Conservation (phyloP, 2,888 invertebrate species). For the Tipula vernalis region DNA sequence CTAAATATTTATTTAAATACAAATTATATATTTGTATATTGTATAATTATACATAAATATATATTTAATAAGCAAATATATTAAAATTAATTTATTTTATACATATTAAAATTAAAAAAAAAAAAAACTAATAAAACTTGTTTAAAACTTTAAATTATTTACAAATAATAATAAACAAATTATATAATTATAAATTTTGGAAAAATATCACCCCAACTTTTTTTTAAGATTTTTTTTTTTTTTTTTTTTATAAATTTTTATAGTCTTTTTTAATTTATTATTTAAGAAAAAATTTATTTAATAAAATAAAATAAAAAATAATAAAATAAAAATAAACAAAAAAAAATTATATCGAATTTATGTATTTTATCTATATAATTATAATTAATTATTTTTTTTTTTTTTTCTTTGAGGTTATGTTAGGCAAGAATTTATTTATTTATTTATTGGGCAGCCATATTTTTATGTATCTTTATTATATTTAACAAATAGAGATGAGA, state of each 20-base stretch:
- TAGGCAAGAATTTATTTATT: conserved; percentile 4
- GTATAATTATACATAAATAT: neutral
- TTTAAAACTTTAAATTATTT: neutral
- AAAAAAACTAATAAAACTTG: neutral
- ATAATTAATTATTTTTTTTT: neutral
- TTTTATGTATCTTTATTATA: neutral
- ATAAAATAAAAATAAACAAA: neutral
- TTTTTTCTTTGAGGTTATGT: neutral
- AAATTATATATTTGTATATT: neutral
- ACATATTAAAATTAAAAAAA: neutral
- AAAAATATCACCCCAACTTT: conserved; percentile 4
- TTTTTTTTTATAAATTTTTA: neutral
- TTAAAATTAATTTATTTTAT: neutral
- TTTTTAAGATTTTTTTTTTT: neutral
- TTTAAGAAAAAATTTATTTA: neutral
- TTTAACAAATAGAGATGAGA: conserved; percentile 4
- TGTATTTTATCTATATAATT: neutral
- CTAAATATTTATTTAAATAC: neutral
- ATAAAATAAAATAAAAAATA: neutral
- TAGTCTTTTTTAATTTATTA: neutral
- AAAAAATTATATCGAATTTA: neutral
- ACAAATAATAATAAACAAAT: neutral
- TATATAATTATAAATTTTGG: neutral
- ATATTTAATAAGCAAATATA: neutral
- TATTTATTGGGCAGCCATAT: conserved; percentile 4